A percentile compares a stretch with the other conserved stretches of the same genome.
phyloP scores from a whole-genome alignment of 64 coral and sea anemone species.

The Montipora efflorescens region DNA sequence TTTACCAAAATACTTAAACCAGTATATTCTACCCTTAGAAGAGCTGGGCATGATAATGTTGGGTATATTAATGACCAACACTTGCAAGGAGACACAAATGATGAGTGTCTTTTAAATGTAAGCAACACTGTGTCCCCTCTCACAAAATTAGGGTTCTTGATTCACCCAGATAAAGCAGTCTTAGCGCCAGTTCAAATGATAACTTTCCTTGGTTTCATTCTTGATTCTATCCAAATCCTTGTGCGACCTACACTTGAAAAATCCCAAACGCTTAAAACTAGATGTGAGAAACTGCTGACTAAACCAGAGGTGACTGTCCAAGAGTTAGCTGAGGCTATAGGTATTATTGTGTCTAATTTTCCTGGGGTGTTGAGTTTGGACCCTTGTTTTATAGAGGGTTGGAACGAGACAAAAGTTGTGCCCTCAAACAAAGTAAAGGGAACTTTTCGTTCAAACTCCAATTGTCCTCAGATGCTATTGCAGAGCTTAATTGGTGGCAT shows the following conservation, averaged over 20 bases:
- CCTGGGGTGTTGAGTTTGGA: conserved; percentile 45
- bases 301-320: not conserved
- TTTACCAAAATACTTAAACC: conserved; percentile 63
- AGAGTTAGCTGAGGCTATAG: not conserved
- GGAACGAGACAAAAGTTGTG: conserved; percentile 9
- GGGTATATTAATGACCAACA: conserved; percentile 42
- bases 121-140: conserved; percentile 4
- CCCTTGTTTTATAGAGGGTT: conserved; percentile 25
- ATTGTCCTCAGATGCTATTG: not conserved
- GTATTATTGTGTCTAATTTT: conserved; percentile 17
- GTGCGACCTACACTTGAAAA: conserved; percentile 9
- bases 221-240: conserved; percentile 45
- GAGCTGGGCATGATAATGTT: conserved; percentile 10
- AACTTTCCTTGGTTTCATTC: conserved; percentile 37
- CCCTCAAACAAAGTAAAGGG: conserved; percentile 5
- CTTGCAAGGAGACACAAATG: conserved; percentile 16
- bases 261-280: not conserved
- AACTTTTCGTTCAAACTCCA: not conserved
- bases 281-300: not conserved
- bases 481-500: conserved; percentile 15
- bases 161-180: conserved; percentile 42
- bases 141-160: conserved; percentile 15
- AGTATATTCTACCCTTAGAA: conserved; percentile 19
- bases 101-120: conserved; percentile 42
- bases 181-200: conserved; percentile 36